A percentile compares a stretch with the other conserved stretches of the same genome.
These are phyloP conservation scores for Aporrectodea caliginosa DNA, from an alignment of 1,140 invertebrate species.

Conservation along the genomic window DNA sequence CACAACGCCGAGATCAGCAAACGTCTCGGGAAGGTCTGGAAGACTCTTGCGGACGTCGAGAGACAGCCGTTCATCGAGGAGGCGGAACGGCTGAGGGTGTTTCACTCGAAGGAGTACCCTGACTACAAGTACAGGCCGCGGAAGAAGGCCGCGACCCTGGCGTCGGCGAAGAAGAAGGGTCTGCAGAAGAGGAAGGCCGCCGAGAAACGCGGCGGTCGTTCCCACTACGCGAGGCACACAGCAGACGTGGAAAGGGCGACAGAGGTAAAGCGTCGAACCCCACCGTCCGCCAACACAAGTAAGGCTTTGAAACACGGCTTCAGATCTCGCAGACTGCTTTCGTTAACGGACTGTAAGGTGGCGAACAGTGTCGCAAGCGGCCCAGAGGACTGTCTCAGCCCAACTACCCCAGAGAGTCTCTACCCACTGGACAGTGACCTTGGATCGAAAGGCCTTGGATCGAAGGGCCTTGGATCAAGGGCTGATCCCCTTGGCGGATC, in stretches of 20 bases:
- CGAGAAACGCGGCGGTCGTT: not conserved
- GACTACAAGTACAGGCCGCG: conserved; percentile 87
- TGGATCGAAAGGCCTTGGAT: too few species aligned
- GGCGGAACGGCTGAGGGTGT: conserved; percentile 86
- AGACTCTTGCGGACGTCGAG: conserved; percentile 57
- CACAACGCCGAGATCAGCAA: conserved; percentile 99
- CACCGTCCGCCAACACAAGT: not conserved
- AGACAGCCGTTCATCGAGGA: conserved; percentile 97
- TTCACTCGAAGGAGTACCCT: conserved; percentile 98
- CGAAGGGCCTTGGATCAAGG: not conserved
- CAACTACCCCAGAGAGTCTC: not conserved
- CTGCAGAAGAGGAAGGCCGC: not conserved
- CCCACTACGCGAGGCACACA: not conserved
- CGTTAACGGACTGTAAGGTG: not conserved
- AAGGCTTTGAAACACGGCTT: not conserved
- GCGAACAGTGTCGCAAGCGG: not conserved
- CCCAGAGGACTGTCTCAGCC: not conserved
- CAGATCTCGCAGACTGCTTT: not conserved
- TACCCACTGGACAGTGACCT: too few species aligned
- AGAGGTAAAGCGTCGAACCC: too few species aligned
- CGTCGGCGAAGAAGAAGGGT: not conserved
- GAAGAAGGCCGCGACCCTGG: conserved; percentile 37
- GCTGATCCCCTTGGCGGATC: not conserved
- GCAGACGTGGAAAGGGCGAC: not conserved
- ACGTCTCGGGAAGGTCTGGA: conserved; percentile 70